phyloP scores from a whole-genome alignment of 2,113 vertebrate genomes.

The Scortum barcoo region DNA sequence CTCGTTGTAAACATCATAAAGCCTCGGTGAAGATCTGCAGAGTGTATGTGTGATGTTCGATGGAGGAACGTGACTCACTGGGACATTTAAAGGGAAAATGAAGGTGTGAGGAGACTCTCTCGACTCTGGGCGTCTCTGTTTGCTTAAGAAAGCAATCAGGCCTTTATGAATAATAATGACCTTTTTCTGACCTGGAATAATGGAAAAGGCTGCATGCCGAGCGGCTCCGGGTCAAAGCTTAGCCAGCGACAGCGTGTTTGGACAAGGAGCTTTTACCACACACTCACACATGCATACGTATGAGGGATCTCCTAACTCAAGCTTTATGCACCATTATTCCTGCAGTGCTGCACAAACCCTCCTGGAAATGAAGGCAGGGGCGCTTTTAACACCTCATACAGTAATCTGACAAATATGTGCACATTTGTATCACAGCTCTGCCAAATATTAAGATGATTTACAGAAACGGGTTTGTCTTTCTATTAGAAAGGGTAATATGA shows the following conservation, averaged over 20 bases:
- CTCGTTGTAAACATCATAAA: background rate
- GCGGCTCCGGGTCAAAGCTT: constrained; percentile 72
- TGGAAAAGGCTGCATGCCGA: constrained; percentile 87
- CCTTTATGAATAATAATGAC: constrained; percentile 90
- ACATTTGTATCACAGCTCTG: background rate
- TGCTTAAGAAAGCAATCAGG: constrained; percentile 87
- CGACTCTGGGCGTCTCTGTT: constrained; percentile 70
- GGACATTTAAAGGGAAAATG: constrained; percentile 2
- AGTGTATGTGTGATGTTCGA: background rate
- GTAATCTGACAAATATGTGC: background rate
- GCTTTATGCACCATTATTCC: constrained; percentile 34
- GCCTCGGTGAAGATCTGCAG: background rate
- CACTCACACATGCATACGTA: constrained; percentile 60
- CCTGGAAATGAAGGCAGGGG: background rate
- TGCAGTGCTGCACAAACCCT: constrained; percentile 9
- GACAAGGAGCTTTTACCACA: constrained; percentile 76
- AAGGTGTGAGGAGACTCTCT: constrained; percentile 6
- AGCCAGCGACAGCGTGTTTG: constrained; percentile 79
- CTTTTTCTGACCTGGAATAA: constrained; percentile 87
- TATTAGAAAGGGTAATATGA: too few species aligned
- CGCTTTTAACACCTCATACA: background rate
- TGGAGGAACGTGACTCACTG: background rate
- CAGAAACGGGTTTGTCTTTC: too few species aligned
- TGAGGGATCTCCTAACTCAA: constrained; percentile 52
- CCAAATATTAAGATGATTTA: background rate